phyloP scores from a whole-genome alignment of 2,797 vertebrate species.

The Syncerus caffer region DNA sequence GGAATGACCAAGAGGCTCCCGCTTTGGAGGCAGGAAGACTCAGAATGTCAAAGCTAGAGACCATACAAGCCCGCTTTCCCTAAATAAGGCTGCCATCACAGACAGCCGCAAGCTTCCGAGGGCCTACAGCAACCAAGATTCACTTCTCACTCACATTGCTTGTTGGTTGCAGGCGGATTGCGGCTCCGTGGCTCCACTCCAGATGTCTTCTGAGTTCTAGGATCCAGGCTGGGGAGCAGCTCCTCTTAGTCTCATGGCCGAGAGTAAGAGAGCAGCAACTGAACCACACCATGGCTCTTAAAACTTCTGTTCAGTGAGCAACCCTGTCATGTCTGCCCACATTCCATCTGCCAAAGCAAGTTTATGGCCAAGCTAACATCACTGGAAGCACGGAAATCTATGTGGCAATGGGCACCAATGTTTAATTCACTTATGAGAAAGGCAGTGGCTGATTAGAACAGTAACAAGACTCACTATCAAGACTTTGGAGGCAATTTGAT shows the following conservation, averaged over 20 bases:
- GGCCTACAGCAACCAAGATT: not conserved
- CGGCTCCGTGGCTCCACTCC: not conserved
- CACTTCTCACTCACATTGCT: not conserved
- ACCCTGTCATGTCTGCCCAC: not conserved
- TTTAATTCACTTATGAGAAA: not conserved
- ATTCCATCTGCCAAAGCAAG: not conserved
- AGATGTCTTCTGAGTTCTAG: not conserved
- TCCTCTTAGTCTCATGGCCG: not conserved
- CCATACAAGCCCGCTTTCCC: not conserved
- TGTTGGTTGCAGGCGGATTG: not conserved
- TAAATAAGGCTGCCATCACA: not conserved
- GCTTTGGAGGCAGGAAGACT: not conserved
- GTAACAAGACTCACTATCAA: not conserved
- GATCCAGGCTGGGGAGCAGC: not conserved
- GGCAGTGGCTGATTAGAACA: not conserved
- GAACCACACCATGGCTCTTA: not conserved
- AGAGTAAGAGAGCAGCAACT: not conserved
- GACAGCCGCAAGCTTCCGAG: not conserved
- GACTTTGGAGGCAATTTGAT: not conserved
- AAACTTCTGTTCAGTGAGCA: not conserved
- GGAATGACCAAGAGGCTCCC: not conserved
- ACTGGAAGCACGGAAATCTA: not conserved
- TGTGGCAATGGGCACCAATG: not conserved
- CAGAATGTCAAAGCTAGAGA: not conserved
- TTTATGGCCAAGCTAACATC: not conserved